Evolutionary conservation across 2,113 vertebrate genomes (phyloP).

Genomic region (Xenotilapia leptura): DNA sequence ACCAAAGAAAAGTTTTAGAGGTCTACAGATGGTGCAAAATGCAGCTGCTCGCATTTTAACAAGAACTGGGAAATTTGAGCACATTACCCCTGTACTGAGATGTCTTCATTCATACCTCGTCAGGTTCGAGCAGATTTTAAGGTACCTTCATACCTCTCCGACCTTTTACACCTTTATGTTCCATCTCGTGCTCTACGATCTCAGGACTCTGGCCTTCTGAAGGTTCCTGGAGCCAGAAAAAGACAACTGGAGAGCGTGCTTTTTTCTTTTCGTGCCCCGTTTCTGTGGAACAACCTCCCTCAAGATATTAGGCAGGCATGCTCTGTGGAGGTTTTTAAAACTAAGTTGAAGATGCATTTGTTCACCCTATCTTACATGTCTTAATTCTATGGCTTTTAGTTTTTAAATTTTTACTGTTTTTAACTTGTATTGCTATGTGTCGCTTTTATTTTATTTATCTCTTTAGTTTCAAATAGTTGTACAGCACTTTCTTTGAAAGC

Average conservation of each 20-base stretch:
- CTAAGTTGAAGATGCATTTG: not conserved
- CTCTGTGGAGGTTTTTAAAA: not conserved
- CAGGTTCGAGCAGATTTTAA: not conserved
- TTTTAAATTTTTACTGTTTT: not conserved
- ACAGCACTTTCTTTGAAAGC: not conserved
- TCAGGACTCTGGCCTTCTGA: not conserved
- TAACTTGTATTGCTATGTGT: not conserved
- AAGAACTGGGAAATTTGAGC: not conserved
- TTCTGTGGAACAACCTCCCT: not conserved
- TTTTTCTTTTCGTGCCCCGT: not conserved
- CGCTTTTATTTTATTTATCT: not conserved
- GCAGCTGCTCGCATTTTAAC: not conserved
- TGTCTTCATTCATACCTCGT: not conserved
- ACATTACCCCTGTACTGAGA: not conserved
- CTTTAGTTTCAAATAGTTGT: not conserved
- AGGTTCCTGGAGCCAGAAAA: not conserved
- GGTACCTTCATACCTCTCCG: not conserved
- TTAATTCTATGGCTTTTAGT: not conserved
- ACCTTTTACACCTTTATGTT: not conserved
- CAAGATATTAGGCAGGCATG: not conserved
- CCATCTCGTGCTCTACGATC: rapidly evolving
- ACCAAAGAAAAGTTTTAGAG: not conserved
- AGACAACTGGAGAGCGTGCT: not conserved
- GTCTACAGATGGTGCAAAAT: not conserved
- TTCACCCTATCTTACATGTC: not conserved